Evolutionary conservation across 1,140 invertebrate genomes (phyloP).

Genomic region (Ips typographus): DNA sequence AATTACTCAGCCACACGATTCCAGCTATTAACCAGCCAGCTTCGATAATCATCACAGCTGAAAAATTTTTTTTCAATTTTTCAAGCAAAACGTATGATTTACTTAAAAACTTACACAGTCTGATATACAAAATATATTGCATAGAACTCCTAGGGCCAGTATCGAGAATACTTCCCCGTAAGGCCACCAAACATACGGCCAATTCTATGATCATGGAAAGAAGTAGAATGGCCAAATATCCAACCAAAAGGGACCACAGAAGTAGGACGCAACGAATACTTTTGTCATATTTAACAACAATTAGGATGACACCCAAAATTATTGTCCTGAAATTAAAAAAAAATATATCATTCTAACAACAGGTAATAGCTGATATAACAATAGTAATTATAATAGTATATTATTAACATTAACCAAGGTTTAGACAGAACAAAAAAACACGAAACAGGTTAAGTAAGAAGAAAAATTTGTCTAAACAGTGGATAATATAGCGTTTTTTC

Average conservation of each 20-base stretch:
- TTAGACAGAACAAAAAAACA: not conserved
- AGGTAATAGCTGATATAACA: not conserved
- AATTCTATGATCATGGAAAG: conserved; percentile 71
- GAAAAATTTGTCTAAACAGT: too few relatives aligned
- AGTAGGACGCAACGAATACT: conserved; percentile 60
- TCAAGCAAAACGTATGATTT: conserved; percentile 1
- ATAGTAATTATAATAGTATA: conserved; percentile 6
- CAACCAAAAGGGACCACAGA: conserved; percentile 70
- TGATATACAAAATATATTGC: conserved; percentile 80
- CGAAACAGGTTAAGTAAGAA: too few relatives aligned
- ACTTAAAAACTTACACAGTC: conserved; percentile 63
- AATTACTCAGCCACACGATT: conserved; percentile 70
- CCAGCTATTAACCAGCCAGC: conserved; percentile 75
- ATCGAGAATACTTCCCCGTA: conserved; percentile 81
- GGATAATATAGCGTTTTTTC: too few relatives aligned
- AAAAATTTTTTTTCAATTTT: conserved; percentile 41
- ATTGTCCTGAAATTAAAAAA: conserved; percentile 59
- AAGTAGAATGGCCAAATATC: conserved; percentile 67
- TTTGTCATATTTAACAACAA: conserved; percentile 64
- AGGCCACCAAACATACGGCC: conserved; percentile 72
- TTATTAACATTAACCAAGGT: not conserved
- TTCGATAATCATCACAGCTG: conserved; percentile 75
- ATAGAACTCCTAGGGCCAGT: conserved; percentile 71
- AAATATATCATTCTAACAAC: not conserved
- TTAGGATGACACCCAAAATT: conserved; percentile 59